These are phyloP conservation scores for Scelioninae gen. 2 DNA, from an alignment of 2,888 invertebrate genomes.

Conservation along the genomic window DNA sequence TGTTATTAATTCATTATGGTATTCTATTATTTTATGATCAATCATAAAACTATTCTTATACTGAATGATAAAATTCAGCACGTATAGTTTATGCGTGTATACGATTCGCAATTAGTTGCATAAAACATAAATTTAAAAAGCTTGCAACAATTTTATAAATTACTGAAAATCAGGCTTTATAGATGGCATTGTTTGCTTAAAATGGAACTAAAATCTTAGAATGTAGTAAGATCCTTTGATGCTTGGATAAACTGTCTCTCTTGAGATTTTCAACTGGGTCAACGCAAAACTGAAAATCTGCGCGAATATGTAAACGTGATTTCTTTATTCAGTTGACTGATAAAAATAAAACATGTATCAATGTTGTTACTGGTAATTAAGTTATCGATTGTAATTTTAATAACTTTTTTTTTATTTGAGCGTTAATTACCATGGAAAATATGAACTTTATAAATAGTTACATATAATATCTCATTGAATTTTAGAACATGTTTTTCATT, in stretches of 20 bases:
- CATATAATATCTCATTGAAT: too few relatives aligned
- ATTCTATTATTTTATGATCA: conserved; percentile 9
- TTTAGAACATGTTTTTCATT: too few relatives aligned
- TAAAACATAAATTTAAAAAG: conserved; percentile 5
- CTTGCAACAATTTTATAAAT: conserved; percentile 24
- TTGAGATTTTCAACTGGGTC: conserved; percentile 49
- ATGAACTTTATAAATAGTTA: too few relatives aligned
- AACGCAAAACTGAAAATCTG: conserved; percentile 51
- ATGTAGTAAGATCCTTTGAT: conserved; percentile 31
- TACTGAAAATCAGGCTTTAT: conserved; percentile 21
- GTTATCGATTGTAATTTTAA: too few relatives aligned
- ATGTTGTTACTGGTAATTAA: not conserved
- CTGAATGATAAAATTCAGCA: conserved; percentile 1
- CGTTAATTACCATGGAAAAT: too few relatives aligned
- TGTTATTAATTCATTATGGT: conserved; percentile 2
- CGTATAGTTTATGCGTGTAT: not conserved
- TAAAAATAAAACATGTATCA: not conserved
- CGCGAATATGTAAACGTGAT: conserved; percentile 49
- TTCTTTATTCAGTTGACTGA: conserved; percentile 7
- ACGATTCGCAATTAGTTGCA: conserved; percentile 5
- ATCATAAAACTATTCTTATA: not conserved
- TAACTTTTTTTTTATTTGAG: too few relatives aligned
- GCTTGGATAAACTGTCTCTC: conserved; percentile 35
- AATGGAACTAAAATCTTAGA: conserved; percentile 16
- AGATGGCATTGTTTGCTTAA: conserved; percentile 17